Conservation (phyloP, 92 coral and sea anemone species). For the Umimayanthus chanpuru region DNA sequence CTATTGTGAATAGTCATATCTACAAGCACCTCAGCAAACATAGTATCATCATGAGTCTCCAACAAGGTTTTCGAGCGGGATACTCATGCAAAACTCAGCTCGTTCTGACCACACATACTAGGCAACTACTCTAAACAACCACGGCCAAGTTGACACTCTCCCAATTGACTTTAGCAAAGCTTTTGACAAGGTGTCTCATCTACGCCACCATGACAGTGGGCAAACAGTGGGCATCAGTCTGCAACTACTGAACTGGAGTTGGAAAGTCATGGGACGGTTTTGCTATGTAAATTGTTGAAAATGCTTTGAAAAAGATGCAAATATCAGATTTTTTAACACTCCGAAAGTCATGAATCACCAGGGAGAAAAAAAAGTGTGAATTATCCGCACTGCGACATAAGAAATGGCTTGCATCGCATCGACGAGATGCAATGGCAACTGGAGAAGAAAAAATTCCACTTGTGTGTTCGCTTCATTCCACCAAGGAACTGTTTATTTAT, state of each 20-base stretch:
- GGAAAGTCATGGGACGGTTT: constrained; percentile 53
- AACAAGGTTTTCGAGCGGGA: too few species aligned
- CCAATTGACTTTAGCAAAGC: too few species aligned
- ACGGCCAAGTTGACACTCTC: too few species aligned
- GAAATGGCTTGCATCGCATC: constrained; percentile 63
- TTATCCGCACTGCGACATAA: constrained; percentile 50
- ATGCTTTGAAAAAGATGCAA: constrained; percentile 57
- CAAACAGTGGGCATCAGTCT: too few species aligned
- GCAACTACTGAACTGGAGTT: not conserved
- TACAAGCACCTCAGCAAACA: too few species aligned
- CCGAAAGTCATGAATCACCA: constrained; percentile 49
- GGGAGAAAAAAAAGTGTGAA: constrained; percentile 50
- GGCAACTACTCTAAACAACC: too few species aligned
- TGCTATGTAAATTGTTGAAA: constrained; percentile 61
- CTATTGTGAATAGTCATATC: too few species aligned
- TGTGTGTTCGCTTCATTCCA: constrained; percentile 58
- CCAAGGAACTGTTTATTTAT: not conserved
- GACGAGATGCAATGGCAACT: constrained; percentile 58
- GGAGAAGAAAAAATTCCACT: constrained; percentile 59
- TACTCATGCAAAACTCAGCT: too few species aligned
- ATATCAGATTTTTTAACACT: constrained; percentile 38
- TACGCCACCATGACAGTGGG: constrained; percentile 66
- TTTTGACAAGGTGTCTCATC: too few species aligned
- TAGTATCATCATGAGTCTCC: too few species aligned
- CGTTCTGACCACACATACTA: too few species aligned